These are phyloP conservation scores for Aphelinus atriplicis DNA, from an alignment of 1,140 invertebrate genomes.

Conservation along the genomic window DNA sequence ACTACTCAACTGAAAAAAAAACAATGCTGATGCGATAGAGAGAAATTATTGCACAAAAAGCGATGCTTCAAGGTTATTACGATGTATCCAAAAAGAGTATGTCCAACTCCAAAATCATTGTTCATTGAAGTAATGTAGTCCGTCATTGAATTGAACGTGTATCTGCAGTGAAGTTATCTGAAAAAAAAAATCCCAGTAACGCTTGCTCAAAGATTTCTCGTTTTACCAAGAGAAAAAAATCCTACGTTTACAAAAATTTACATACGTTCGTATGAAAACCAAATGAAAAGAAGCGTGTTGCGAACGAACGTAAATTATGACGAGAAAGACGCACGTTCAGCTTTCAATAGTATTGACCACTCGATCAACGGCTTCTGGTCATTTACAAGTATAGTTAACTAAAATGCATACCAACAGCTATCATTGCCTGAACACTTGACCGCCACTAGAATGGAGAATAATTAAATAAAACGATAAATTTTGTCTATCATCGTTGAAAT, in stretches of 20 bases:
- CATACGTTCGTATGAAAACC: neutral
- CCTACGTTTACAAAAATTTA: neutral
- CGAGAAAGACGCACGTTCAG: neutral
- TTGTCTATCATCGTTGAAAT: slow-evolving; percentile 45
- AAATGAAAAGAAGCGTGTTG: slow-evolving; percentile 4
- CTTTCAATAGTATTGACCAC: neutral
- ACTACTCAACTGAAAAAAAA: slow-evolving; percentile 52
- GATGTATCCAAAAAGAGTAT: slow-evolving; percentile 53
- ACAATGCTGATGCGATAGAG: slow-evolving; percentile 41
- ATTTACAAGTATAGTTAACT: slow-evolving; percentile 24
- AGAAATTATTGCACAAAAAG: slow-evolving; percentile 62
- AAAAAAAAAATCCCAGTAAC: neutral
- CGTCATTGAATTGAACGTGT: slow-evolving; percentile 15
- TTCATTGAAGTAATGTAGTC: slow-evolving; percentile 14
- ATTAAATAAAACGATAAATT: slow-evolving; percentile 15
- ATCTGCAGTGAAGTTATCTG: neutral
- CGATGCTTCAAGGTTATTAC: slow-evolving; percentile 62
- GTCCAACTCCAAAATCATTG: slow-evolving; percentile 2
- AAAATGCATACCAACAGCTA: slow-evolving; percentile 1
- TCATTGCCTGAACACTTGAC: neutral
- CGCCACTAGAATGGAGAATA: neutral
- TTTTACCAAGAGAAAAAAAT: neutral
- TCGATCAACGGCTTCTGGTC: neutral
- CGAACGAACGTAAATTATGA: neutral
- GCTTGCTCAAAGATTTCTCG: no score